Percentiles rank a stretch among this genome's conserved stretches.
Evolutionary conservation across 2,797 vertebrate species (phyloP).

Genomic region (Pterois miles): DNA sequence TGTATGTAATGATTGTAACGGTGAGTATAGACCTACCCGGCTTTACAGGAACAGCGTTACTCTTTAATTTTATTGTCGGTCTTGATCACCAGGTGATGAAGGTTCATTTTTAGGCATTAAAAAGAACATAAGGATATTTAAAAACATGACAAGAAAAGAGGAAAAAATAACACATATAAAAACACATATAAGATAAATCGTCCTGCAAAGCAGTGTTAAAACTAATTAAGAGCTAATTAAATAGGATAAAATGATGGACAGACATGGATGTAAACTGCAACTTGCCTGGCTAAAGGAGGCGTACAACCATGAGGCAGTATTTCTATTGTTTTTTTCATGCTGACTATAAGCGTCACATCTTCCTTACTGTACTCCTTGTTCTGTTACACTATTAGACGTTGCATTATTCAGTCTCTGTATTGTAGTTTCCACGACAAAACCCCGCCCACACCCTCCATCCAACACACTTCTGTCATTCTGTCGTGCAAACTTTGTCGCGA

Average conservation of each 20-base stretch:
- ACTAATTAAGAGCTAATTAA: too few species aligned
- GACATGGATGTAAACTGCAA: background rate
- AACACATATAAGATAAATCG: too few species aligned
- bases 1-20: too few species aligned
- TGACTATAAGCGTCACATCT: background rate
- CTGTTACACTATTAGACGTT: background rate
- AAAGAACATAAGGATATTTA: too few species aligned
- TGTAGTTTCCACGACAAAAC: background rate
- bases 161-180: too few species aligned
- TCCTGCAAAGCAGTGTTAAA: too few species aligned
- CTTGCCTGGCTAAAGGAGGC: background rate
- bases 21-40: too few species aligned
- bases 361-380: background rate
- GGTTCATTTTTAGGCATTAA: too few species aligned
- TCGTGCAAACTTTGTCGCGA: background rate
- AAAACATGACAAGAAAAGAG: too few species aligned
- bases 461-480: slow-evolving; percentile 10
- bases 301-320: background rate
- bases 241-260: background rate
- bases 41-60: too few species aligned
- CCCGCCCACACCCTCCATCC: background rate
- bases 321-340: background rate
- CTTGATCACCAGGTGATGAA: too few species aligned
- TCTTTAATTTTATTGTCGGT: too few species aligned
- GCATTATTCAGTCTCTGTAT: background rate